These are phyloP conservation scores for Notolabrus celidotus DNA, from an alignment of 2,797 vertebrate species.

Conservation along the genomic window DNA sequence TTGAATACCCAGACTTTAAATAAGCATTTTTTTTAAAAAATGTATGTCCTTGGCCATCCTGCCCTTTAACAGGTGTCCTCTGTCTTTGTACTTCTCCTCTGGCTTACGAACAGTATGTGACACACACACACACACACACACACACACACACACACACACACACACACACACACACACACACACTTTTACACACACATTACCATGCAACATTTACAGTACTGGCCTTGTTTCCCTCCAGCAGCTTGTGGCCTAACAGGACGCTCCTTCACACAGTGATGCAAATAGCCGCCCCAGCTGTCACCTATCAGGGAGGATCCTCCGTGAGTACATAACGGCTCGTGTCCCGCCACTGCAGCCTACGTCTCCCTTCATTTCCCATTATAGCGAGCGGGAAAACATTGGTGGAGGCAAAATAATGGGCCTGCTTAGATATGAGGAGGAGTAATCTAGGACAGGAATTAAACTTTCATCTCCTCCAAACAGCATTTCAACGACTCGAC, in stretches of 20 bases:
- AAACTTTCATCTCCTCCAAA: constrained; percentile 86
- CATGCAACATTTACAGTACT: constrained; percentile 51
- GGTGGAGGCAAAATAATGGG: constrained; percentile 77
- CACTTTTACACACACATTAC: constrained; percentile 25
- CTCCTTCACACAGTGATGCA: constrained; percentile 64
- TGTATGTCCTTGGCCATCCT: not conserved
- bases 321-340: constrained; percentile 71
- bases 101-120: not conserved
- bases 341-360: constrained; percentile 63
- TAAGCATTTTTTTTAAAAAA: no score
- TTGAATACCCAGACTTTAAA: not conserved
- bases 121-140: constrained; percentile 10
- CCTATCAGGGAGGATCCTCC: constrained; percentile 75
- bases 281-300: constrained; percentile 80
- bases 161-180: constrained; percentile 9
- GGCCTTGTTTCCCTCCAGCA: constrained; percentile 60
- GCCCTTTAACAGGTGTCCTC: not conserved
- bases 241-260: constrained; percentile 69
- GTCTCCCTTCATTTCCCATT: constrained; percentile 78
- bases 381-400: constrained; percentile 58
- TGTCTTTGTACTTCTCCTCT: not conserved
- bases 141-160: constrained; percentile 12
- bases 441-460: constrained; percentile 86
- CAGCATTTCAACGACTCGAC: constrained; percentile 78
- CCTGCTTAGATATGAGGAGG: constrained; percentile 74